Evolutionary conservation across 2,888 invertebrate genomes (phyloP).

Genomic region (Cheilosia soror): DNA sequence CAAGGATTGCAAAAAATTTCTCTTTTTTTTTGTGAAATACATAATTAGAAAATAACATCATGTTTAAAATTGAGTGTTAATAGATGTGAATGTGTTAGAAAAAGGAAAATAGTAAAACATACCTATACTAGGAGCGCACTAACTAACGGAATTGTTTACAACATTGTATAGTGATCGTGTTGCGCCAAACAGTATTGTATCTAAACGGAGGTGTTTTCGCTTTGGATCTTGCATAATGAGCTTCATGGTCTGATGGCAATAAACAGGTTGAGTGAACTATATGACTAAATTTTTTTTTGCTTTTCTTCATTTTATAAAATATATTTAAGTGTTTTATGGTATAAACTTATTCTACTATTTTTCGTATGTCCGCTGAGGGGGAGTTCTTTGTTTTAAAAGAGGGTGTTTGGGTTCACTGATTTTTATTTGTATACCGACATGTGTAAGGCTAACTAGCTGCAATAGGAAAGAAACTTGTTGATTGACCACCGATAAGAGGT

Average conservation of each 20-base stretch:
- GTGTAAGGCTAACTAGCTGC: neutral
- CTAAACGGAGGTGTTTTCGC: slow-evolving; percentile 13
- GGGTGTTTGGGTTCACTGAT: slow-evolving; percentile 59
- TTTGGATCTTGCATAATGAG: slow-evolving; percentile 59
- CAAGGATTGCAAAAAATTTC: neutral
- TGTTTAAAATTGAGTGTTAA: neutral
- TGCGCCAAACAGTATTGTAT: slow-evolving; percentile 8
- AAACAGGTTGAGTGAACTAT: slow-evolving; percentile 66
- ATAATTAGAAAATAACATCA: neutral
- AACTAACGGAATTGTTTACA: slow-evolving; percentile 23
- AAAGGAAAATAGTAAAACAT: neutral
- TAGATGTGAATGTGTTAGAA: neutral
- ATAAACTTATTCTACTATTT: slow-evolving; percentile 8
- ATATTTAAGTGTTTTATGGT: neutral
- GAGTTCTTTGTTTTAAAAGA: slow-evolving; percentile 19
- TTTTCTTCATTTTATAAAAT: slow-evolving; percentile 6
- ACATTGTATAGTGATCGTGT: slow-evolving; percentile 7
- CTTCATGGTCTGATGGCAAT: slow-evolving; percentile 69
- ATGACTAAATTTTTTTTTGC: slow-evolving; percentile 29
- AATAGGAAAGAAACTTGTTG: slow-evolving; percentile 53
- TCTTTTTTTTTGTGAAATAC: neutral
- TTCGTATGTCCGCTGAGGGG: slow-evolving; percentile 6
- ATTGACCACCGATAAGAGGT: slow-evolving; percentile 32
- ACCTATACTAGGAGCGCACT: neutral
- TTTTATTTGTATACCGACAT: neutral